Evolutionary conservation across 2,113 vertebrate species (phyloP), one percentile per base, ranked within the genome.

Genomic region (Epinephelus cyanopodus): DNA sequence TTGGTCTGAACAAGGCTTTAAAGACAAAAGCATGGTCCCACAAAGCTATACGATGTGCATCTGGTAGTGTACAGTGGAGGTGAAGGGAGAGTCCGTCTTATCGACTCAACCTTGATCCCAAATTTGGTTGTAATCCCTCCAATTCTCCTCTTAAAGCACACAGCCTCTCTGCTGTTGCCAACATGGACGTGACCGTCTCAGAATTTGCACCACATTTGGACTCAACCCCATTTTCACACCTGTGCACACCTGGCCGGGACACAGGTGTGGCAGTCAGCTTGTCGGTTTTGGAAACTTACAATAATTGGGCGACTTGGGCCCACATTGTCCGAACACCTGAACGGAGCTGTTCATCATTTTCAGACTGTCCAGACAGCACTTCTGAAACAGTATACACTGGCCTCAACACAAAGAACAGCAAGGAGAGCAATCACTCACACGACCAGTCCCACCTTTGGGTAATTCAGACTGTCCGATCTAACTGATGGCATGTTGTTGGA

Each of bases 281-380:
- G 47, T 66, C 42, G 48, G 19, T 80, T 78, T 72, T 25, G 29
- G 57, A 75, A 71, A 66, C 65, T 39, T 39, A 71, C 65, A 79
- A 53, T 77, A 85, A 85, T 77, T 74, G 74, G 75, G 57, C 29
- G 25, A 74, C 39, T 47, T 10, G 3, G 13, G 29, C 74, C 11
- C 2, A 54, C 53, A 29, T 58, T 56, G 45, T 82, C 76, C 18
- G 4, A 86, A 67, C 75, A 73, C 25, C 79, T 47, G 73, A 90
- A 45, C 45, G 63, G 64, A 77, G 84, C 80, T 75, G 82, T 88
- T 77, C 52, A 77, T 90, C 79, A 83, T 65, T 79, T 75, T 83
- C 68, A 74, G 58, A 81, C 64, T 72, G 73, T 53, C 69, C 47
- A 83, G 69, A 82, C 76, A 87, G 82, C 82, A 78, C 19, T 76